Evolutionary conservation across 2,888 invertebrate species (phyloP).

Genomic region (Pseudoips prasinana): DNA sequence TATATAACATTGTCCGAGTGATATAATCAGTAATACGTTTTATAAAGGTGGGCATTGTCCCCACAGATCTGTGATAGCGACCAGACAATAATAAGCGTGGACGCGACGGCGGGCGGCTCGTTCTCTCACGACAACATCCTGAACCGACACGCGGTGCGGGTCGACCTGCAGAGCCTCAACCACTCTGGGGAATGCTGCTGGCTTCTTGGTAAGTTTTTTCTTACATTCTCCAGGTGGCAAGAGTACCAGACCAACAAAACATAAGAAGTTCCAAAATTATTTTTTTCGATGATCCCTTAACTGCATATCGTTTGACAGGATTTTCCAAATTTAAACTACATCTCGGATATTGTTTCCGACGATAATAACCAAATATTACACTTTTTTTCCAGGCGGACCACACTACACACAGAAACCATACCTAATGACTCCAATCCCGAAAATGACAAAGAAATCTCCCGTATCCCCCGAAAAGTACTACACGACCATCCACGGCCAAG

Average conservation of each 20-base stretch:
- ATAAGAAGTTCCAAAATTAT: too few relatives aligned
- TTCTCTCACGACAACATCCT: constrained; percentile 60
- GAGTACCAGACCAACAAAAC: too few relatives aligned
- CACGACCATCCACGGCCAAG: constrained; percentile 56
- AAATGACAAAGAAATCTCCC: constrained; percentile 68
- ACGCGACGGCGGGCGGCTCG: constrained; percentile 59
- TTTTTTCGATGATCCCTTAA: too few relatives aligned
- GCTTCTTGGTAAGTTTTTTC: constrained; percentile 51
- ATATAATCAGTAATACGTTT: too few relatives aligned
- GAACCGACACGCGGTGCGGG: constrained; percentile 56
- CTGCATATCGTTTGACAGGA: too few relatives aligned
- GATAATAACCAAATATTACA: too few relatives aligned
- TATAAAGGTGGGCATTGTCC: too few relatives aligned
- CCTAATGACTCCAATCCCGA: constrained; percentile 69
- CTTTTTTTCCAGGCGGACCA: constrained; percentile 54
- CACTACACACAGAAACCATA: constrained; percentile 64
- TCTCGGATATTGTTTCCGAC: too few relatives aligned
- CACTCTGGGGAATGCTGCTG: constrained; percentile 62
- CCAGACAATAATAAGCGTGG: constrained; percentile 58
- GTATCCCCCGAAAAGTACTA: constrained; percentile 70
- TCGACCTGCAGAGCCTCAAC: constrained; percentile 64
- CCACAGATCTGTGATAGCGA: constrained; percentile 71
- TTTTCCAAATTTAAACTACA: too few relatives aligned
- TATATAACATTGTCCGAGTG: too few relatives aligned
- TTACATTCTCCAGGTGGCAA: constrained; percentile 53